Base-by-base conservation (phyloP, 2,113 vertebrate species). In the Ciconia maguari region DNA sequence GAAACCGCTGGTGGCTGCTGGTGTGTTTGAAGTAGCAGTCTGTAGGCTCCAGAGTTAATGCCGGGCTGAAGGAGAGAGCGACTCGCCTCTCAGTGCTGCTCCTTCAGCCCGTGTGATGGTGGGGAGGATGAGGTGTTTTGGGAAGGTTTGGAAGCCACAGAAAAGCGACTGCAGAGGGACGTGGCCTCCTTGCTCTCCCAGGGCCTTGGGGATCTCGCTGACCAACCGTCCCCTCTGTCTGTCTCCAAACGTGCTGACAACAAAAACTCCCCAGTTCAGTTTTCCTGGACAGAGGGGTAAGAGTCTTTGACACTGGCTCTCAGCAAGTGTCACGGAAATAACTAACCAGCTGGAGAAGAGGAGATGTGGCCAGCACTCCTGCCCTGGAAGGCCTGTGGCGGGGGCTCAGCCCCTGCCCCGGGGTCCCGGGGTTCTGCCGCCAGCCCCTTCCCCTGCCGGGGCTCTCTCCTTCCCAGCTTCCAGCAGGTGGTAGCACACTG, bases 401-500 rank as follows among this genome's bases (percentile, higher is more conserved):
- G 44, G 36, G 20, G 21, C 30, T 48, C 76, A 71, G 57, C 27
- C 34, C 16, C 2, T n/a, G 55, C 16, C 61, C 51, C 7, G 2
- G 54, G 10, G 21, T 15, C 36, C 38, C 7, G 1, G 36, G 22
- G 3, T 14, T 36, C 36, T 58, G 30, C 30, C 2, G 1, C 61
- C 70, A 89, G 46, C 16, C 24, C 30, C 38, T 72, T 83, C 48
- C 42, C 57, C 3, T 0, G 5, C 7, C 12, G 1, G 19, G 5
- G 41, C 34, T 87, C 64, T 48, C 68, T 93, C 81, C n/a, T 90
- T 55, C 81, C 44, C 77, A 17, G 54, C 89, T 83, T 94, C 96
- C 95, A 91, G 93, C 89, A 94, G 92, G 87, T 94, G 96, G 95
- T 87, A 91, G 96, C 95, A 96, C 11, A 5, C 64, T 44, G 93